Evolutionary conservation across 1,140 invertebrate species (phyloP), one percentile per base, ranked within the genome.

Genomic region (Proctacanthus coquilletti): DNA sequence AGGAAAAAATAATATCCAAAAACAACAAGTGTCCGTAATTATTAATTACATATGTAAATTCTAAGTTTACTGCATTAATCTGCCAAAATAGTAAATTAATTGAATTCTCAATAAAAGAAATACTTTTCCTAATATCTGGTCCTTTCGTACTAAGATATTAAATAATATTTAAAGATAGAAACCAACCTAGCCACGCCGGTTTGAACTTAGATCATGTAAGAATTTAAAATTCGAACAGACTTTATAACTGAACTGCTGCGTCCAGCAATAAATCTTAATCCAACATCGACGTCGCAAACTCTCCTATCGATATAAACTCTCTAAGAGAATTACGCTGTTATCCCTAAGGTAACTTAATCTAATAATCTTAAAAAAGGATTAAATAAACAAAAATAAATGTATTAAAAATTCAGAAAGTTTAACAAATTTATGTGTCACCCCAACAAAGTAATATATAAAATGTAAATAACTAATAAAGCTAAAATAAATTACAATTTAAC

Each of bases 211-310:
- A 77, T 78, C 73, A 77, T 76, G 75, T 78, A 77, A 74, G 62
- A 69, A 64, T 72, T 76, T 69, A 74, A 77, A 67, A 66, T 71
- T 76, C 72, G 75, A 80, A 79, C 75, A 80, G 73, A 78, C 72
- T 65, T 65, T 70, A 68, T 61, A 51, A 53, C 62, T 64, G 59
- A 72, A 62, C 60, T 64, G 58, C 64, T 75, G 45, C 69, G 66
- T 63, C 61, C 39, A 62, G 66, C 62, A 59, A 54, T 70, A 65
- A 56, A 67, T 67, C 63, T 74, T 76, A 77, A 77, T 77, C 71
- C 73, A 79, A 80, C 75, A 81, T 80, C 75, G 75, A 80, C 73
- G 75, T 80, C 68, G 68, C 68, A 78, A 78, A 59, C 70, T 66
- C 64, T 70, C n/a, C n/a, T n/a, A n/a, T n/a, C n/a, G n/a, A n/a